Percentiles rank a stretch among this genome's conserved stretches.
Conservation (phyloP, 1,140 invertebrate genomes). For the Pomacea maculata region DNA sequence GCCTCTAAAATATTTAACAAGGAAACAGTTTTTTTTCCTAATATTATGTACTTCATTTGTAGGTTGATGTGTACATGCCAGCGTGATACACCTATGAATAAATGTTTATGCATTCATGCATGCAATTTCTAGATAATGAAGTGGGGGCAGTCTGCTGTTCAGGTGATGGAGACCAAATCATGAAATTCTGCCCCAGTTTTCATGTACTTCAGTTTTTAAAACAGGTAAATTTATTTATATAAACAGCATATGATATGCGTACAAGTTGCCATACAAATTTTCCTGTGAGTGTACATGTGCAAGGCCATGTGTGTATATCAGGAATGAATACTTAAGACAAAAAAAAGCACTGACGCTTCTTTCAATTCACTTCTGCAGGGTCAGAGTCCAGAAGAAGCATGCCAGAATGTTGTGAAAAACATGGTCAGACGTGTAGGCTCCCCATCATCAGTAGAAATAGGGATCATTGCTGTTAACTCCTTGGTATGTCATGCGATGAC, state of each 20-base stretch:
- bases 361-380: slow-evolving; percentile 27
- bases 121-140: slow-evolving; percentile 69
- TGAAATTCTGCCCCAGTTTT: slow-evolving; percentile 81
- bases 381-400: slow-evolving; percentile 28
- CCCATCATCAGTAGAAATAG: slow-evolving; percentile 33
- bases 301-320: background rate
- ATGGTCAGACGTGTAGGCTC: slow-evolving; percentile 21
- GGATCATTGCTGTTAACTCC: slow-evolving; percentile 39
- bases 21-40: background rate
- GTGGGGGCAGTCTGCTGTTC: slow-evolving; percentile 92
- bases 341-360: background rate
- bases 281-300: background rate
- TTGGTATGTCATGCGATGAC: slow-evolving; percentile 24
- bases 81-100: background rate
- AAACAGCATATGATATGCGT: background rate
- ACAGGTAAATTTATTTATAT: slow-evolving; percentile 28
- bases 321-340: background rate
- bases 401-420: slow-evolving; percentile 27
- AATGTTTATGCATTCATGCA: background rate
- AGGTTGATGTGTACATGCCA: background rate
- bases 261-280: background rate
- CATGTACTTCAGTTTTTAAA: slow-evolving; percentile 41
- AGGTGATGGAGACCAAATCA: slow-evolving; percentile 95
- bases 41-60: too few relatives aligned
- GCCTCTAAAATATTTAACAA: background rate